Conservation (phyloP, 2,888 invertebrate species). For the Lathronympha strigana region DNA sequence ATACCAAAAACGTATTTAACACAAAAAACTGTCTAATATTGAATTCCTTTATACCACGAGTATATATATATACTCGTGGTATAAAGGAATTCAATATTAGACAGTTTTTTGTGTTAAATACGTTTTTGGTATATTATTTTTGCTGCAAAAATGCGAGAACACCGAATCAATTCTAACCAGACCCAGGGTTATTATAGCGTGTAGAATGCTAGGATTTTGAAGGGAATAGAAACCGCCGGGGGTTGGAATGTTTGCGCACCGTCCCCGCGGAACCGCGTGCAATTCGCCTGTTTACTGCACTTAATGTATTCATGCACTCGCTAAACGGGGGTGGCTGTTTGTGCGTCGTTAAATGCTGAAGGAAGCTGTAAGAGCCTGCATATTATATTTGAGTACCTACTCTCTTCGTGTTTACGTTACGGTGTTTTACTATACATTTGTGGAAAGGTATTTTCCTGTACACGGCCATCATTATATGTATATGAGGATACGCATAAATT, state of each 20-base stretch:
- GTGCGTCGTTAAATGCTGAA: conserved; percentile 15
- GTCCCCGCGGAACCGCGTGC: conserved; percentile 27
- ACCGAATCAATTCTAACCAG: too few relatives aligned
- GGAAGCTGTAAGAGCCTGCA: conserved; percentile 1
- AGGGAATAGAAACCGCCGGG: conserved; percentile 24
- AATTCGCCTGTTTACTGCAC: conserved; percentile 34
- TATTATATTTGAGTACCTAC: conserved; percentile 23
- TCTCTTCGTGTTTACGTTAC: conserved; percentile 4
- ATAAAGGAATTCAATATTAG: too few relatives aligned
- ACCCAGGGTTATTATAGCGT: too few relatives aligned
- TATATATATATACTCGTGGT: too few relatives aligned
- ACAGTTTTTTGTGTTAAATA: too few relatives aligned
- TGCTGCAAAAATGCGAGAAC: too few relatives aligned
- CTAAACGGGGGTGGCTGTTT: conserved; percentile 27
- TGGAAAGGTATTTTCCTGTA: background rate
- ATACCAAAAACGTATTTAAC: too few relatives aligned
- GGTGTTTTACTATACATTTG: background rate
- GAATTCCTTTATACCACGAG: too few relatives aligned
- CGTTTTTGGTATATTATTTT: too few relatives aligned
- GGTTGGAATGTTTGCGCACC: conserved; percentile 23
- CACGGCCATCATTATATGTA: background rate
- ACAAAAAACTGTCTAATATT: too few relatives aligned
- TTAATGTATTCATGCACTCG: conserved; percentile 37
- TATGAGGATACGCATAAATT: background rate
- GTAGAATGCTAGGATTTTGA: too few relatives aligned